These are phyloP conservation scores for Eulimnadia texana DNA, from an alignment of 1,140 invertebrate genomes.

Conservation along the genomic window DNA sequence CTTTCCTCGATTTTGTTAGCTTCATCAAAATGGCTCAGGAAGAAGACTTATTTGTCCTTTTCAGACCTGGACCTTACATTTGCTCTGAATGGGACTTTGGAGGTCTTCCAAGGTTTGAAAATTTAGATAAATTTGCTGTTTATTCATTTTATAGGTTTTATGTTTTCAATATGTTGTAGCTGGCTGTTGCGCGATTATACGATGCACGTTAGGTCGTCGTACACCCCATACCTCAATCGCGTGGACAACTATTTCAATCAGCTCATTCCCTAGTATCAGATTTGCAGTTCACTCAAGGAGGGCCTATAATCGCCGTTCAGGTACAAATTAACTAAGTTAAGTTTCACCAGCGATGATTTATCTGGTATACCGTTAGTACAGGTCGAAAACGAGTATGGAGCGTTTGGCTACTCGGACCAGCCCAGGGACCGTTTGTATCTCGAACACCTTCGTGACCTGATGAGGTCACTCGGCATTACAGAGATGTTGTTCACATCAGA, in stretches of 20 bases:
- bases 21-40: conserved; percentile 27
- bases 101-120: conserved; percentile 24
- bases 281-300: conserved; percentile 23
- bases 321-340: not conserved
- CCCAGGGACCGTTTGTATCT: conserved; percentile 27
- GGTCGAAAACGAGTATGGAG: conserved; percentile 38
- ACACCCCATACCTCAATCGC: conserved; percentile 27
- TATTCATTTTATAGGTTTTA: not conserved
- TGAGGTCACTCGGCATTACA: conserved; percentile 23
- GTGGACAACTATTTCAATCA: conserved; percentile 28
- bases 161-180: conserved; percentile 20
- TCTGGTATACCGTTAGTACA: conserved; percentile 22
- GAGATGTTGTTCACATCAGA: conserved; percentile 33
- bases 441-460: conserved; percentile 23
- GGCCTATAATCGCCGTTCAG: conserved; percentile 21
- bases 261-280: conserved; percentile 28
- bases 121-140: not conserved
- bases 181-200: conserved; percentile 31
- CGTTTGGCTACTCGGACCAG: conserved; percentile 23
- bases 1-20: conserved; percentile 19
- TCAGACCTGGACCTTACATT: conserved; percentile 32
- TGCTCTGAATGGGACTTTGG: conserved; percentile 34
- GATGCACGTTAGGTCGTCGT: conserved; percentile 32
- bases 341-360: not conserved
- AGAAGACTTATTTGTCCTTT: conserved; percentile 28